phyloP scores from a whole-genome alignment of 2,113 vertebrate species.

The Phaethornis superciliosus region DNA sequence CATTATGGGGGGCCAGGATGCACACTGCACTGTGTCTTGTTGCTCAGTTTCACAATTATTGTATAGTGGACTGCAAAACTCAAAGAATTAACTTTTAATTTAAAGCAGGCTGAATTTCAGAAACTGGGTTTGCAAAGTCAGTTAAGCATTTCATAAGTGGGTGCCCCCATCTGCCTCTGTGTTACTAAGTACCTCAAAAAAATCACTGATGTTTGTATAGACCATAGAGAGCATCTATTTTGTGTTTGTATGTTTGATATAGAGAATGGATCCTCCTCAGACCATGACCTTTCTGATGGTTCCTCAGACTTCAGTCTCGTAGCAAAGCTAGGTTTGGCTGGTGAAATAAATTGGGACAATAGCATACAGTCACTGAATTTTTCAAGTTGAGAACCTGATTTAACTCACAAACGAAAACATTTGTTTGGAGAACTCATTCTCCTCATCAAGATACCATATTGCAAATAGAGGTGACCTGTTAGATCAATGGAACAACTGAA shows the following conservation, averaged over 20 bases:
- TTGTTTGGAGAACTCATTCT: not conserved
- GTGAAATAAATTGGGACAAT: not conserved
- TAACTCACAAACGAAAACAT: not conserved
- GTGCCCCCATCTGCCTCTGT: not conserved
- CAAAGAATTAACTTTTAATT: not conserved
- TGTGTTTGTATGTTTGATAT: not conserved
- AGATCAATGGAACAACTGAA: not conserved
- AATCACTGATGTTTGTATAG: not conserved
- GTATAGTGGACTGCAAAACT: not conserved
- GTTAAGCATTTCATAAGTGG: not conserved
- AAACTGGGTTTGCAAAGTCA: not conserved
- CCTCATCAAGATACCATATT: not conserved
- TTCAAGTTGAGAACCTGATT: not conserved
- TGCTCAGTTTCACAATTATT: not conserved
- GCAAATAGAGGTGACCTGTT: not conserved
- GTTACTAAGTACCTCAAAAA: not conserved
- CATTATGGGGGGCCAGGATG: accelerated
- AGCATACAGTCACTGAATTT: not conserved
- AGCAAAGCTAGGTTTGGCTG: not conserved
- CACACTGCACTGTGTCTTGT: not conserved
- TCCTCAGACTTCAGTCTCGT: not conserved
- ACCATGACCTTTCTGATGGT: not conserved
- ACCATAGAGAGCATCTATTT: not conserved
- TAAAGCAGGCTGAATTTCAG: not conserved
- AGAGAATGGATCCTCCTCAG: not conserved